Conservation (phyloP, 1,140 invertebrate species). For the Drosophila ohnishii region DNA sequence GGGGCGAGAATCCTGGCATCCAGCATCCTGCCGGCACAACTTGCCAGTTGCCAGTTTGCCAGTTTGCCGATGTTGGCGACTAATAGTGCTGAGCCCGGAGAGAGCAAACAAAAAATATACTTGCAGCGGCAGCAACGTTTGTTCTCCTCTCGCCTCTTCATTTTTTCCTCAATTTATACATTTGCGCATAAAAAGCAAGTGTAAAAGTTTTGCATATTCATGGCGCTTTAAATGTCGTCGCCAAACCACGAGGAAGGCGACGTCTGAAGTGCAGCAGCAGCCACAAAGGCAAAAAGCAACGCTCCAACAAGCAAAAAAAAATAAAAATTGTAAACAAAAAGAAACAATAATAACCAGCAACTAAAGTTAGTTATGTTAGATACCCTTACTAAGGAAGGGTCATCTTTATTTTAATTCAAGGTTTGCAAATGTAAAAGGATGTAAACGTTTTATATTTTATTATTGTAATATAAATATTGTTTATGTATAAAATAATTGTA, state of each 20-base stretch:
- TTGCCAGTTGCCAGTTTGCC: slow-evolving; percentile 59
- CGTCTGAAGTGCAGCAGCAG: slow-evolving; percentile 70
- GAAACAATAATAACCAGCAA: slow-evolving; percentile 34
- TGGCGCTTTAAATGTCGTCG: slow-evolving; percentile 80
- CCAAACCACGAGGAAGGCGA: slow-evolving; percentile 50
- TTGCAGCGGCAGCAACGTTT: slow-evolving; percentile 41
- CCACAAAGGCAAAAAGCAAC: slow-evolving; percentile 73
- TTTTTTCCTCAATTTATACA: slow-evolving; percentile 58
- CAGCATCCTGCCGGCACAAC: slow-evolving; percentile 56
- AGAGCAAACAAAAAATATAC: slow-evolving; percentile 45
- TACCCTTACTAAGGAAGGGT: slow-evolving; percentile 20
- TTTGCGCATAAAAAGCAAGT: slow-evolving; percentile 65
- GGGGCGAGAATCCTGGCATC: slow-evolving; percentile 10
- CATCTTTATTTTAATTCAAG: neutral
- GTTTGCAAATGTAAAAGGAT: neutral
- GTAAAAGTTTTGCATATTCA: slow-evolving; percentile 81
- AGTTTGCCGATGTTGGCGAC: slow-evolving; percentile 56
- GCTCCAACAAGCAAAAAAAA: slow-evolving; percentile 20
- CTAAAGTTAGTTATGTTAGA: slow-evolving; percentile 41
- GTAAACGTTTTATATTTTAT: no score
- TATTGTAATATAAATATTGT: neutral
- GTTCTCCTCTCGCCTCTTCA: slow-evolving; percentile 26
- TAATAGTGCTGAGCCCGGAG: slow-evolving; percentile 58
- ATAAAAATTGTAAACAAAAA: slow-evolving; percentile 9
- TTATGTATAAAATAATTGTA: neutral